Evolutionary conservation across 1,140 invertebrate genomes (phyloP).

Genomic region (Heliconius congener): DNA sequence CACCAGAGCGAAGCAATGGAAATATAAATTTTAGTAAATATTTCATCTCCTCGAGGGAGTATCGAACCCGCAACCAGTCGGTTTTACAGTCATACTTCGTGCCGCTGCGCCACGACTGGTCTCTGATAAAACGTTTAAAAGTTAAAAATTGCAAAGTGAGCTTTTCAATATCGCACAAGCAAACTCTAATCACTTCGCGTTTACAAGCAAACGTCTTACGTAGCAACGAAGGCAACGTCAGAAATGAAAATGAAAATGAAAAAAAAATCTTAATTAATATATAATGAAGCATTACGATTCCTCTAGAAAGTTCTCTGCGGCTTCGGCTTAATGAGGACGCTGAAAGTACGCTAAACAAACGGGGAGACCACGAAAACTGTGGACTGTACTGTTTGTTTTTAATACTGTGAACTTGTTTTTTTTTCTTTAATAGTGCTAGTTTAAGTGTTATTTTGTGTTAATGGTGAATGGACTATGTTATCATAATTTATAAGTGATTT

Average conservation of each 20-base stretch:
- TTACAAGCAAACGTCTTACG: slow-evolving; percentile 19
- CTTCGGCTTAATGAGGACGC: slow-evolving; percentile 29
- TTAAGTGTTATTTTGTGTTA: no score
- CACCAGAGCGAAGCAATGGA: no score
- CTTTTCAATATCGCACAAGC: not conserved
- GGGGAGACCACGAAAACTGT: slow-evolving; percentile 4
- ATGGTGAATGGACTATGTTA: no score
- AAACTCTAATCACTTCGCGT: not conserved
- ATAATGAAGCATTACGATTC: slow-evolving; percentile 30
- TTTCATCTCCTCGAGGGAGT: no score
- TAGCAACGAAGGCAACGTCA: slow-evolving; percentile 27
- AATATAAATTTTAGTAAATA: no score
- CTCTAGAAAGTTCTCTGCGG: slow-evolving; percentile 30
- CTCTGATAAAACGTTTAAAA: not conserved
- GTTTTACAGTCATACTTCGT: no score
- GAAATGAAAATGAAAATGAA: slow-evolving; percentile 14
- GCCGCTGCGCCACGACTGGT: no score
- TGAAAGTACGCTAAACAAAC: slow-evolving; percentile 25
- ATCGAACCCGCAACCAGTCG: no score
- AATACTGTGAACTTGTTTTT: not conserved
- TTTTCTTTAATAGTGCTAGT: not conserved
- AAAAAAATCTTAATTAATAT: slow-evolving; percentile 33
- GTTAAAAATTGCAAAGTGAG: not conserved
- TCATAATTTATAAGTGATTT: no score
- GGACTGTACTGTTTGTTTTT: not conserved